Evolutionary conservation across 2,797 vertebrate species (phyloP).

Genomic region (Gymnopithys bicolor): DNA sequence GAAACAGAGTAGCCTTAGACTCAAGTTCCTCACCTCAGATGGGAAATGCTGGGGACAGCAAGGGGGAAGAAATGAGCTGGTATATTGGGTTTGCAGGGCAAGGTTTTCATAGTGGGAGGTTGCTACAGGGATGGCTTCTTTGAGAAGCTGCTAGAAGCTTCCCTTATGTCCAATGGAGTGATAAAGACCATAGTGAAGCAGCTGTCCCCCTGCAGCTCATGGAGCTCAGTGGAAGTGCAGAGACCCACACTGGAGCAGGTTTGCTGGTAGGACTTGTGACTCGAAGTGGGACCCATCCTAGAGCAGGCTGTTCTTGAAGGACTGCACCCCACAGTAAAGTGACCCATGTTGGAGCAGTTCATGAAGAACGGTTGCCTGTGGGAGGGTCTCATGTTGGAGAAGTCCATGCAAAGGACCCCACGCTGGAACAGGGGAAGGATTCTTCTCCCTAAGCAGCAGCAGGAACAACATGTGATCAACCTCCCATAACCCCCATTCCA

Average conservation of each 20-base stretch:
- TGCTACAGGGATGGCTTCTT: background rate
- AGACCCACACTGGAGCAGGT: background rate
- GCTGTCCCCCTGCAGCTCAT: background rate
- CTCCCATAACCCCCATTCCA: background rate
- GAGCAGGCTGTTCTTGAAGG: background rate
- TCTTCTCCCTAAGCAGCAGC: background rate
- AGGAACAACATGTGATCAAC: fast-evolving
- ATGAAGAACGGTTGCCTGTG: background rate
- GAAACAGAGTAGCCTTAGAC: background rate
- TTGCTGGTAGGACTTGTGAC: background rate
- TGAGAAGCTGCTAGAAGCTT: background rate
- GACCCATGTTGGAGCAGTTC: background rate
- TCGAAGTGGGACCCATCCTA: fast-evolving
- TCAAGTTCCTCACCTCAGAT: background rate
- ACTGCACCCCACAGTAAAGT: background rate
- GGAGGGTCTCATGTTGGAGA: background rate
- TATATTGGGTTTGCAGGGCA: background rate
- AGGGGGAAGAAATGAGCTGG: background rate
- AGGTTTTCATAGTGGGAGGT: background rate
- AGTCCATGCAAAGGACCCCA: background rate
- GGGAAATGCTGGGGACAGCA: background rate
- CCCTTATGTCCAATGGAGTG: fast-evolving
- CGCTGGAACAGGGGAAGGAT: fast-evolving
- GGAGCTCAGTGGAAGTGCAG: fast-evolving
- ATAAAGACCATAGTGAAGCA: fast-evolving